phyloP scores from a whole-genome alignment of 2,888 invertebrate species.

The Leptinotarsa peninsularis region DNA sequence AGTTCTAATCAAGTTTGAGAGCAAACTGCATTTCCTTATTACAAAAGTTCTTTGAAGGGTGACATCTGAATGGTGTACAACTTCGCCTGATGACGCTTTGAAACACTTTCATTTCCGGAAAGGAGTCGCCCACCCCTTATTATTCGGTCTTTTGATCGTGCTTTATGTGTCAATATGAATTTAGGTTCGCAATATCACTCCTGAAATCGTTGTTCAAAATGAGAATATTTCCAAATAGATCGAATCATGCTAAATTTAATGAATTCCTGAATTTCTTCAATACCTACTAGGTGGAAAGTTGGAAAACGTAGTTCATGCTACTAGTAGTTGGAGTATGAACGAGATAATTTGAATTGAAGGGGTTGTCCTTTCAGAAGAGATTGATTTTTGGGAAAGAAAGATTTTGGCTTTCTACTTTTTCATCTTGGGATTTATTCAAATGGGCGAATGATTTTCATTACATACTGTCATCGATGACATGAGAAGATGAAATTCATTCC shows the following conservation, averaged over 20 bases:
- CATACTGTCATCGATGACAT: too few species aligned
- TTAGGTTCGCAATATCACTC: background rate
- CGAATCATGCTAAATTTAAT: background rate
- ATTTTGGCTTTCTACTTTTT: too few species aligned
- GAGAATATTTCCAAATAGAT: background rate
- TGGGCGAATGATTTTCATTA: too few species aligned
- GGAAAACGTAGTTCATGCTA: too few species aligned
- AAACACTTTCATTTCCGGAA: constrained; percentile 61
- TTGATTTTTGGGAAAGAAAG: too few species aligned
- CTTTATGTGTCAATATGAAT: background rate
- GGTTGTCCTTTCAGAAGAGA: too few species aligned
- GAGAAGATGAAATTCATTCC: too few species aligned
- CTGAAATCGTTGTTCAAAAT: background rate
- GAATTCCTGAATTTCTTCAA: too few species aligned
- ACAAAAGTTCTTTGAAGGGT: constrained; percentile 56
- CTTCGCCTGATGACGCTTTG: constrained; percentile 58
- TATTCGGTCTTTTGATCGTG: constrained; percentile 24
- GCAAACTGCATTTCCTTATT: constrained; percentile 62
- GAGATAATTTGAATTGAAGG: too few species aligned
- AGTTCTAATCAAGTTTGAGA: constrained; percentile 58
- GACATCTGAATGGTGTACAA: constrained; percentile 49
- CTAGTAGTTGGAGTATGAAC: too few species aligned
- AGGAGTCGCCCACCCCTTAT: constrained; percentile 20
- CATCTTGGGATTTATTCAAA: too few species aligned
- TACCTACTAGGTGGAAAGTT: too few species aligned